Evolutionary conservation across 1,140 invertebrate species (phyloP), one percentile per base, ranked within the genome.

Genomic region (Drosophila tani): DNA sequence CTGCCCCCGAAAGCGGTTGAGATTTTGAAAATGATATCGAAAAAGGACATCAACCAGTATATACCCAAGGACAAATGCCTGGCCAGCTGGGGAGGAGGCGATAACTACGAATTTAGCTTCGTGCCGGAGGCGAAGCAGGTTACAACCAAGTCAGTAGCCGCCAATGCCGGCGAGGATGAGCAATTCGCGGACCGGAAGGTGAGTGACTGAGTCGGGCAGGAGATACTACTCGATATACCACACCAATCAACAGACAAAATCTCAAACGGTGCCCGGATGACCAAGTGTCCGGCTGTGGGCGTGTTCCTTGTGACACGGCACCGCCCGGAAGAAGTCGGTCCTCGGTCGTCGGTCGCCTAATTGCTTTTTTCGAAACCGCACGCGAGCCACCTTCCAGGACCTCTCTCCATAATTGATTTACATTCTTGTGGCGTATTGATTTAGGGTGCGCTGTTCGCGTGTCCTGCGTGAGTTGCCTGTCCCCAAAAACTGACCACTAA

Each of bases 21-120:
- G 87, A 97, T 97, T 94, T 97, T 99, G 86, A 98, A 98, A 93
- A 97, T 98, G 94, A 94, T 98, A 2, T 96, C 95, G 68, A 98
- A 97, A 93, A 95, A 94, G 50, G 95, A 95, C 24, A 93, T 99
- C 45, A 96, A 95, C 69, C 96, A 97, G 40, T 97, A 94, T 87
- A 96, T 99, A 1, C 93, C 95, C 63, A 94, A 95, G 19, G 96
- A 96, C 76, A 95, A 98, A 81, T 95, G 96, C 21, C 93, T 97
- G 24, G 94, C 93, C 74, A 95, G 94, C 82, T 98, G 98, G 98
- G 98, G 98, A 35, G 98, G 98, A 17, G 95, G 94, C n/a, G 97
- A 96, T 91, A 93, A 95, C 76, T 98, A 97, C 84, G 93, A 93
- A 9, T 98, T 96, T 87, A 93, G 93, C 62, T 98, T 97, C 93